A percentile compares a stretch with the other conserved stretches of the same genome.
phyloP scores from a whole-genome alignment of 1,140 invertebrate species.

The Asbolus verrucosus region DNA sequence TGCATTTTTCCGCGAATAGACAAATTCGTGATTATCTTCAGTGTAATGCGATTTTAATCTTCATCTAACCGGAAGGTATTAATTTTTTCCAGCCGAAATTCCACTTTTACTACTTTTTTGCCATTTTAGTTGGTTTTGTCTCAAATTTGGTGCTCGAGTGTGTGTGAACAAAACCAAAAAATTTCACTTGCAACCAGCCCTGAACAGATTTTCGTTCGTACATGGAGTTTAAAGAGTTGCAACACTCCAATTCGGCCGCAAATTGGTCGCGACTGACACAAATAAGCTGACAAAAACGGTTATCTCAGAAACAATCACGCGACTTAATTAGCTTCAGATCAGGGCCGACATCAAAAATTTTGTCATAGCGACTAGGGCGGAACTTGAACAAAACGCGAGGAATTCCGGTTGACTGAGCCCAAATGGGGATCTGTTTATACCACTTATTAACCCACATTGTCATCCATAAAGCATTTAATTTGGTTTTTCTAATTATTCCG shows the following conservation, averaged over 20 bases:
- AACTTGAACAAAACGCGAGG: background rate
- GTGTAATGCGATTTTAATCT: slow-evolving; percentile 31
- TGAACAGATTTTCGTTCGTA: no score
- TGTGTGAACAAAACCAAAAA: slow-evolving; percentile 25
- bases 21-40: no score
- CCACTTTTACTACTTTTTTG: slow-evolving; percentile 22
- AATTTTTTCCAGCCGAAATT: slow-evolving; percentile 3
- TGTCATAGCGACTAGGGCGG: background rate
- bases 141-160: no score
- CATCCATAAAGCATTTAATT: background rate
- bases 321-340: no score
- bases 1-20: background rate
- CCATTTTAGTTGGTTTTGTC: background rate
- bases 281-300: no score
- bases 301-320: no score
- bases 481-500: background rate
- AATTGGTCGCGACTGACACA: no score
- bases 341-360: no score
- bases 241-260: no score
- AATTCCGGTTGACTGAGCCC: slow-evolving; percentile 2
- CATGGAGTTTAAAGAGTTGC: no score
- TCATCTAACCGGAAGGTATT: slow-evolving; percentile 1
- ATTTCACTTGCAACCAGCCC: slow-evolving; percentile 37
- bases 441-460: slow-evolving; percentile 20
- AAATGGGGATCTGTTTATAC: slow-evolving; percentile 9